Evolutionary conservation across 2,888 invertebrate genomes (phyloP), one percentile per base, ranked within the genome.

Genomic region (Hyposoter didymator): DNA sequence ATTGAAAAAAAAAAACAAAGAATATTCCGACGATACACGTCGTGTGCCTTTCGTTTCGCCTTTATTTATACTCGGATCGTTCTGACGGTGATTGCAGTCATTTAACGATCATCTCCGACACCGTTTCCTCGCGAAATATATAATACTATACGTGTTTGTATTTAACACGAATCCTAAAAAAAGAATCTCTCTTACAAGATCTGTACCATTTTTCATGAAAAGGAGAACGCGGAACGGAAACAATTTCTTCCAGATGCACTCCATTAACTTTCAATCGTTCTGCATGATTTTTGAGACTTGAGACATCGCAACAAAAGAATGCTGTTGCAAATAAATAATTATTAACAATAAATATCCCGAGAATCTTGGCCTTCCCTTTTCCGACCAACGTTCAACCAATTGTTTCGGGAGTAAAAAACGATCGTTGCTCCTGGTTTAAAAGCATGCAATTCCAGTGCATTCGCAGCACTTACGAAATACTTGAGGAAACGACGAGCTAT

Each of bases 71-170:
- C 52, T 49, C 59, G 28, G 80, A 80, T 76, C 62, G 72, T 73
- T 85, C 35, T 49, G 69, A 80, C 73, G 79, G 49, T 85, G 55
- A 75, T 83, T 83, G 75, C 67, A 74, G 55, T 84, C 67, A 78
- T 69, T 85, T 55, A 82, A 79, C 80, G 55, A 85, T 83, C 83
- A 22, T 12, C 70, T 80, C 79, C 82, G 83, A 62, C 85, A 83
- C 83, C 72, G 47, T 85, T 85, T 78, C 69, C 80, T 52, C 67
- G 17, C 66, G 19, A 10, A 66, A 75, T 12, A 72, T 17, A 52
- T 5, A 49, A 72, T 47, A 73, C 45, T 14, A 7, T 62, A 55
- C 6, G 28, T 62, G n/a, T 35, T 75, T 28, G 66, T 66, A 45
- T 78, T 66, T 64, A 72, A 32, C 67, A 59, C 35, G 12, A 62